Evolutionary conservation across 2,797 vertebrate species (phyloP).

Genomic region (Helicolenus hilgendorfi): DNA sequence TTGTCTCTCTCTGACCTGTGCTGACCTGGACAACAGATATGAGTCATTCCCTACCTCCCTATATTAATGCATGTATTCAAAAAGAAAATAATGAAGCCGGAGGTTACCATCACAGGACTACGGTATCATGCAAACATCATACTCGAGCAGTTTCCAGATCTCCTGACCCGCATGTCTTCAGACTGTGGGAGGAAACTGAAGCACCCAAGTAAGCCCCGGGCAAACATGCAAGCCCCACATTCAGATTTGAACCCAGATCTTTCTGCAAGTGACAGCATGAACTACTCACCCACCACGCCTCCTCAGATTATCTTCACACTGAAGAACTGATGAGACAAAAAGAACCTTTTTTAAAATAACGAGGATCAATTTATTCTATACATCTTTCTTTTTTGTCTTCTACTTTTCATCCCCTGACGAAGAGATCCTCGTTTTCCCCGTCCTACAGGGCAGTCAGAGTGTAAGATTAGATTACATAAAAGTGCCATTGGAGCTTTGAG

Average conservation of each 20-base stretch:
- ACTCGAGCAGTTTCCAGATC: background rate
- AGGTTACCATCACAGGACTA: background rate
- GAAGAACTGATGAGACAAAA: background rate
- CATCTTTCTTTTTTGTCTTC: background rate
- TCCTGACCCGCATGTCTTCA: background rate
- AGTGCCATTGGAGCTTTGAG: slow-evolving; percentile 66
- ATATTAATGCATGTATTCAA: background rate
- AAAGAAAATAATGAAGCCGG: background rate
- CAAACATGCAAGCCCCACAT: background rate
- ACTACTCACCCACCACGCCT: background rate
- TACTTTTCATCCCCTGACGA: slow-evolving; percentile 38
- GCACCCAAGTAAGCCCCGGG: background rate
- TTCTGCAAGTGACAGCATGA: background rate
- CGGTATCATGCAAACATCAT: background rate
- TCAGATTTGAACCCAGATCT: background rate
- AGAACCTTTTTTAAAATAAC: background rate
- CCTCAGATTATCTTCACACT: background rate
- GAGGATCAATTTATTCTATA: background rate
- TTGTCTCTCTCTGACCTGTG: background rate
- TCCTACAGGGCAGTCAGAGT: slow-evolving; percentile 37
- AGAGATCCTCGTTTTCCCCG: slow-evolving; percentile 39
- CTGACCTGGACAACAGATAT: background rate
- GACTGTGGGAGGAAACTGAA: background rate
- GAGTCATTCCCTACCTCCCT: background rate
- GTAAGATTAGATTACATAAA: slow-evolving; percentile 71